Evolutionary conservation across 2,113 vertebrate species (phyloP).

Genomic region (Tragelaphus buxtoni): DNA sequence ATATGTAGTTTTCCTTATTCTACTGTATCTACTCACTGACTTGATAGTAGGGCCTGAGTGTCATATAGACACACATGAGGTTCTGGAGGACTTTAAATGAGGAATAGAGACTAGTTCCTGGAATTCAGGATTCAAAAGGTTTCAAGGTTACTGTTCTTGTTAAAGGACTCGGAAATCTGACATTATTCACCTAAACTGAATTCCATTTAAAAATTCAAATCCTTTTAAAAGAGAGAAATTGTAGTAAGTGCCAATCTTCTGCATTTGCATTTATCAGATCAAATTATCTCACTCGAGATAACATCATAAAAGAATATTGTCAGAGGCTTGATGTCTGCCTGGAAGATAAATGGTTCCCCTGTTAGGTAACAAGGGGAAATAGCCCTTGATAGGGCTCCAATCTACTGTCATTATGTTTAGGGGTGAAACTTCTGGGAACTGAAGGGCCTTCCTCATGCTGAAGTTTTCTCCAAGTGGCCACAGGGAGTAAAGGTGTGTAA

Average conservation of each 20-base stretch:
- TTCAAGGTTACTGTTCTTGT: background rate
- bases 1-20: slow-evolving; percentile 47
- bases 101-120: background rate
- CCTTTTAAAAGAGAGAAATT: slow-evolving; percentile 41
- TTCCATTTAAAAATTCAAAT: slow-evolving; percentile 22
- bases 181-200: background rate
- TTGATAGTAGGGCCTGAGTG: background rate
- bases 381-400: slow-evolving; percentile 32
- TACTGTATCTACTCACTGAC: slow-evolving; percentile 40
- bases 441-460: background rate
- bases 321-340: slow-evolving; percentile 59
- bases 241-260: slow-evolving; percentile 48
- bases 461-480: background rate
- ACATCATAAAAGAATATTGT: slow-evolving; percentile 62
- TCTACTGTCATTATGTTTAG: slow-evolving; percentile 60
- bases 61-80: background rate
- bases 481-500: slow-evolving; percentile 4
- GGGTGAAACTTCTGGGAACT: background rate
- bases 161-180: background rate
- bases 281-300: slow-evolving; percentile 63
- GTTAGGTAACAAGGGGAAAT: slow-evolving; percentile 50
- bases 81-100: background rate
- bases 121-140: background rate
- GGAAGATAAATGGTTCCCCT: slow-evolving; percentile 56
- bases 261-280: slow-evolving; percentile 54